A percentile compares a stretch with the other conserved stretches of the same genome.
phyloP scores from a whole-genome alignment of 2,797 vertebrate genomes.

The Lagodon rhomboides region DNA sequence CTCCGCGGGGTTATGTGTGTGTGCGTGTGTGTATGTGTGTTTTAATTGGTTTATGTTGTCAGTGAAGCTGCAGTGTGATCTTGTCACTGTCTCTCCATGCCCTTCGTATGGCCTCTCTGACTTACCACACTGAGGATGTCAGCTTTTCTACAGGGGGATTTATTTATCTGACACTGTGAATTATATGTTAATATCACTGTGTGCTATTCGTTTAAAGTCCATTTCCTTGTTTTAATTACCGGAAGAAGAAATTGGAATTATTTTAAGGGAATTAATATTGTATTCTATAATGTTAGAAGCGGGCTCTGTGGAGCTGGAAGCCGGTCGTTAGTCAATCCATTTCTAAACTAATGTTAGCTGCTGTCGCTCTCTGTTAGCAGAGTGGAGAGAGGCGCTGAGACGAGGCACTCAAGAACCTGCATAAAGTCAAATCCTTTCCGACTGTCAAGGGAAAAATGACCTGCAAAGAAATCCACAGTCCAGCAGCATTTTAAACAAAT shows the following conservation, averaged over 20 bases:
- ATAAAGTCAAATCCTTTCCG: no score
- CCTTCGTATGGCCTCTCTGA: conserved; percentile 19
- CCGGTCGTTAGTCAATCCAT: no score
- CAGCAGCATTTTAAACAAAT: no score
- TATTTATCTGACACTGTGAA: conserved; percentile 14
- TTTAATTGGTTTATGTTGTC: conserved; percentile 68
- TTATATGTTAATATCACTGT: neutral
- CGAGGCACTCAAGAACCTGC: no score
- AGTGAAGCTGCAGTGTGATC: conserved; percentile 35
- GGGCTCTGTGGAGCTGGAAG: no score
- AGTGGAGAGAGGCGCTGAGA: no score
- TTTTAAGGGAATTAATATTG: neutral
- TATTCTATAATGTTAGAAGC: no score
- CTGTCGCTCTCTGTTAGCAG: no score
- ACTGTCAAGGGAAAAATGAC: no score
- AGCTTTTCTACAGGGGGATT: conserved; percentile 18
- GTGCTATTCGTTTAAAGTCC: neutral
- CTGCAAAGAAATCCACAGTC: no score
- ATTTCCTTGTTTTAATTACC: neutral
- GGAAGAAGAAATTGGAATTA: neutral
- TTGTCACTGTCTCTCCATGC: conserved; percentile 37
- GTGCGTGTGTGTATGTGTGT: conserved; percentile 36
- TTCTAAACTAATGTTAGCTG: no score
- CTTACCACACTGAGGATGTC: neutral
- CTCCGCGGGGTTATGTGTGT: conserved; percentile 9